Evolutionary conservation across 2,113 vertebrate species (phyloP), one percentile per base, ranked within the genome.

Genomic region (Microcebus lehilahytsara): DNA sequence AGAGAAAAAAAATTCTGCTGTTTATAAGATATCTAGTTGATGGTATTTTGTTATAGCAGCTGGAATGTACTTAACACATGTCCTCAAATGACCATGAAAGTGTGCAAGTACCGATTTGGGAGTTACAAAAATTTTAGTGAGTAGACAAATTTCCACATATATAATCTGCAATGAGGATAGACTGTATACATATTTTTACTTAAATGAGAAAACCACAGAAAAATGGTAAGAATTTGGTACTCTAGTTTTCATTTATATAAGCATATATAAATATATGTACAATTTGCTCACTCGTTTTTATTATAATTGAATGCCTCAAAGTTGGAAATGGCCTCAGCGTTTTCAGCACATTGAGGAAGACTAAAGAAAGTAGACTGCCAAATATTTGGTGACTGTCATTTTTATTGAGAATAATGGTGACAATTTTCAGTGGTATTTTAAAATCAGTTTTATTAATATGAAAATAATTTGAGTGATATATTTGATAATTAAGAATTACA

Each of bases 41-140:
- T 64, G 19, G 14, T 32, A 64, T 78, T 49, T 64, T 78, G 12
- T 64, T 51, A 49, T n/a, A 64, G 8, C 3, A 51, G 13, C 20
- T 34, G 1, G 40, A 46, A 9, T 25, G 14, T 22, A 51, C 17
- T 6, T n/a, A 89, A 1, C 13, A 6, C 1, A 1, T 1, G 0
- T 58, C 46, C 46, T 49, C 67, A 67, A 19, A 49, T 37, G 30
- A 49, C 12, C 9, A 8, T 53, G 20, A 62, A 74, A 66, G 19
- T 16, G 5, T 53, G 14, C 20, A 14, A 69, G 19, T 78, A 40
- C 34, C 56, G 22, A 66, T 49, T 79, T 37, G 16, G 51, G 67
- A 23, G 34, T 72, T 71, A 58, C 8, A 20, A 86, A 64, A 32
- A 72, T 87, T 67, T 42, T 40, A 42, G 16, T 56, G n/a, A 40